These are phyloP conservation scores for Scaptodrosophila lebanonensis DNA, from an alignment of 1,140 invertebrate genomes.

Conservation along the genomic window DNA sequence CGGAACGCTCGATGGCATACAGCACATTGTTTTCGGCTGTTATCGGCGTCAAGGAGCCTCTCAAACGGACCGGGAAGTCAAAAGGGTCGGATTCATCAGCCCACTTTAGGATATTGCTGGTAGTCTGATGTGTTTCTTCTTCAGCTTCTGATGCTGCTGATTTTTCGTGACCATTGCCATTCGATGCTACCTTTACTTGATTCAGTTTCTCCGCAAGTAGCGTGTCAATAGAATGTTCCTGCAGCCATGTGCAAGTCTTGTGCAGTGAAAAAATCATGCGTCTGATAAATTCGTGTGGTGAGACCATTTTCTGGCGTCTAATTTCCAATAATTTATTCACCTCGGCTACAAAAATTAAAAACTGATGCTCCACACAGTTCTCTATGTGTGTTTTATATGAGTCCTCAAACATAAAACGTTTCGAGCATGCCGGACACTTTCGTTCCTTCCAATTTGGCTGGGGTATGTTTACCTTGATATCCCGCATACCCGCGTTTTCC, in stretches of 20 bases:
- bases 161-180: conserved; percentile 16
- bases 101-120: not conserved
- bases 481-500: conserved; percentile 58
- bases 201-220: conserved; percentile 43
- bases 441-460: conserved; percentile 71
- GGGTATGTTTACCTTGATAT: conserved; percentile 66
- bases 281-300: conserved; percentile 69
- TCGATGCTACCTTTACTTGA: conserved; percentile 44
- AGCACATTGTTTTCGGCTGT: conserved; percentile 62
- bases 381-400: conserved; percentile 59
- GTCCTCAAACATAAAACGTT: conserved; percentile 74
- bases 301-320: conserved; percentile 58
- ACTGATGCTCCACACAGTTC: conserved; percentile 66
- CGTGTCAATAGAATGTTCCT: conserved; percentile 55
- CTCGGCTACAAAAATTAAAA: conserved; percentile 50
- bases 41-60: conserved; percentile 50
- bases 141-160: not conserved
- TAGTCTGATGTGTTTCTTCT: not conserved
- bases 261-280: conserved; percentile 69
- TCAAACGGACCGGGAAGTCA: conserved; percentile 11
- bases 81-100: conserved; percentile 1
- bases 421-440: conserved; percentile 64
- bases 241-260: conserved; percentile 68
- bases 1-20: conserved; percentile 63
- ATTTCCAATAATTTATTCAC: conserved; percentile 53